These are phyloP conservation scores for Lepidurus arcticus DNA, from an alignment of 1,140 invertebrate species.

Conservation along the genomic window DNA sequence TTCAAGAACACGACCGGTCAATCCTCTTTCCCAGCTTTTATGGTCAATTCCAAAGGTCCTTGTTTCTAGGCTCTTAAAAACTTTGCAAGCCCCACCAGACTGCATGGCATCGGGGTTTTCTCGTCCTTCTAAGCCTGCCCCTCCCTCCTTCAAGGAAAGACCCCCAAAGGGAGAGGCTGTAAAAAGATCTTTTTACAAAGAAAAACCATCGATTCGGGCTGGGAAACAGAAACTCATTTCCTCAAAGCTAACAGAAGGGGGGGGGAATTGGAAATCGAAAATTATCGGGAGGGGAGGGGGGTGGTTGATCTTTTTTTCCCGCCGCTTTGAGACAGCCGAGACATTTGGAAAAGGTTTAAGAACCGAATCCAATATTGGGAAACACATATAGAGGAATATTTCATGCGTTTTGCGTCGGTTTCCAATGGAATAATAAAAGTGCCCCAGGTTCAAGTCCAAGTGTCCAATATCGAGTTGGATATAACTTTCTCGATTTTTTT, in stretches of 20 bases:
- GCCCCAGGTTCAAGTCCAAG: too few species aligned
- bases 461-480: too few species aligned
- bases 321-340: neutral
- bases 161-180: neutral
- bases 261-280: neutral
- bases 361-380: too few species aligned
- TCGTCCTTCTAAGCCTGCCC: neutral
- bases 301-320: neutral
- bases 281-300: neutral
- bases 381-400: too few species aligned
- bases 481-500: too few species aligned
- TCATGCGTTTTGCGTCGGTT: too few species aligned
- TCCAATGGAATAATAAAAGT: too few species aligned
- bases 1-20: slow-evolving; percentile 12
- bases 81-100: neutral
- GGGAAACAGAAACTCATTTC: slow-evolving; percentile 15
- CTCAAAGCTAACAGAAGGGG: slow-evolving; percentile 17
- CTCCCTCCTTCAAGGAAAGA: neutral
- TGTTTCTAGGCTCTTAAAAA: slow-evolving; percentile 5
- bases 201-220: neutral
- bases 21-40: neutral
- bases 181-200: slow-evolving; percentile 17
- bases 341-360: neutral
- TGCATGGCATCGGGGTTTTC: slow-evolving; percentile 18
- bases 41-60: neutral